Evolutionary conservation across 1,140 invertebrate species (phyloP), one percentile per base, ranked within the genome.

Genomic region (Eriosoma lanigerum): DNA sequence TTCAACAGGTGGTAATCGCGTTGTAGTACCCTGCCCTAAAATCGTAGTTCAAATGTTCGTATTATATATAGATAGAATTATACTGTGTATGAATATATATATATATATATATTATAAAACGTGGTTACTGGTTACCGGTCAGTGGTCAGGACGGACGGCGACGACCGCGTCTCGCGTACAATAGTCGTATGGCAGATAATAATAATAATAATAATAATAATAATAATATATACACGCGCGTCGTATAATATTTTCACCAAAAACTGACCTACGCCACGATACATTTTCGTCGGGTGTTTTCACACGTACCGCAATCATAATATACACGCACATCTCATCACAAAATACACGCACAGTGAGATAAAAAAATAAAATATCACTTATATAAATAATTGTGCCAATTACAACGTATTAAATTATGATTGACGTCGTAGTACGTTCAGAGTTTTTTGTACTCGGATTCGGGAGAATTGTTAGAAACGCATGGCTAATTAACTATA

Each of bases 201-300:
- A 38, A 38, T 38, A 38, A 38, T 38, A 38, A 38, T 4, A 38
- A 38, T 4, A 38, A 38, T 38, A 38, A 38, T 38, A 38, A 38
- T 38, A 38, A 38, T 4, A 38, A 38, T 4, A 38, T 4, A 38
- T 38, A 38, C 3, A 38, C n/a, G n/a, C n/a, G n/a, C n/a, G n/a
- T n/a, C n/a, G n/a, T n/a, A n/a, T n/a, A n/a, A n/a, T n/a, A 29
- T 24, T 52, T n/a, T 32, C 32, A 9, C 24, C 24, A n/a, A 24
- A 56, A n/a, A 76, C 73, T 58, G 73, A 76, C 73, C 73, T 76
- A 76, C n/a, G 29, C 21, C 52, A 76, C 56, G 5, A 19, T 21
- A 24, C n/a, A n/a, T n/a, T 60, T 0, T 15, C 64, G 64, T 66
- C 38, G 64, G 64, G 64, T 66, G 44, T n/a, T 68, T 26, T 24